Percentiles rank a stretch among this genome's conserved stretches.
phyloP scores from a whole-genome alignment of 1,140 invertebrate genomes.

The Matsumurasca onukii region DNA sequence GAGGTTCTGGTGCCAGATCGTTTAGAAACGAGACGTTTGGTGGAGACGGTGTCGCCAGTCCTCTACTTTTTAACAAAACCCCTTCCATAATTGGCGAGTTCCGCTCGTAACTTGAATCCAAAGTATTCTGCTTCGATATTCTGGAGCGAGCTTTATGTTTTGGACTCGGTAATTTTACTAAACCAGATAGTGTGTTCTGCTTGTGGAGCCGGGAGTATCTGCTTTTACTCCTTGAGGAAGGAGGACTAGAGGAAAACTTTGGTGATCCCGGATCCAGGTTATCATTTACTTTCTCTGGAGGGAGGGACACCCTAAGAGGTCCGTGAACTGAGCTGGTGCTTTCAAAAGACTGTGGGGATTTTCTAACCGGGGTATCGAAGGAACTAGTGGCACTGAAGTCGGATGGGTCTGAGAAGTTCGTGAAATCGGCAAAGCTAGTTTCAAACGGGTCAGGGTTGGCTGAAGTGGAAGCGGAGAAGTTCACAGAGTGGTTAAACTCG shows the following conservation, averaged over 20 bases:
- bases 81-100: constrained; percentile 39
- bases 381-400: constrained; percentile 1
- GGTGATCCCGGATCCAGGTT: constrained; percentile 16
- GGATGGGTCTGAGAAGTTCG: constrained; percentile 36
- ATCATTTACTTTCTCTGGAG: constrained; percentile 56
- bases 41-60: constrained; percentile 35
- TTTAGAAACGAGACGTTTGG: constrained; percentile 37
- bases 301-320: constrained; percentile 64
- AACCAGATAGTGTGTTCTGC: constrained; percentile 35
- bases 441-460: constrained; percentile 60
- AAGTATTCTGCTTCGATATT: constrained; percentile 39
- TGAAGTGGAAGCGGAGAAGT: constrained; percentile 42
- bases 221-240: constrained; percentile 36
- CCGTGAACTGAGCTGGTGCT: constrained; percentile 49
- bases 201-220: constrained; percentile 36
- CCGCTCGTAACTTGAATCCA: constrained; percentile 37
- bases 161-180: constrained; percentile 49
- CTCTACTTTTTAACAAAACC: constrained; percentile 35
- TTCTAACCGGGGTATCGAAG: constrained; percentile 20
- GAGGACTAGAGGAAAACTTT: constrained; percentile 35
- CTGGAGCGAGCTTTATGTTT: constrained; percentile 47
- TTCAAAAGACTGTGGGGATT: constrained; percentile 26
- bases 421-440: constrained; percentile 51
- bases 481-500: constrained; percentile 45
- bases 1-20: constrained; percentile 65